phyloP scores from a whole-genome alignment of 1,140 invertebrate genomes.

The Homarus americanus region DNA sequence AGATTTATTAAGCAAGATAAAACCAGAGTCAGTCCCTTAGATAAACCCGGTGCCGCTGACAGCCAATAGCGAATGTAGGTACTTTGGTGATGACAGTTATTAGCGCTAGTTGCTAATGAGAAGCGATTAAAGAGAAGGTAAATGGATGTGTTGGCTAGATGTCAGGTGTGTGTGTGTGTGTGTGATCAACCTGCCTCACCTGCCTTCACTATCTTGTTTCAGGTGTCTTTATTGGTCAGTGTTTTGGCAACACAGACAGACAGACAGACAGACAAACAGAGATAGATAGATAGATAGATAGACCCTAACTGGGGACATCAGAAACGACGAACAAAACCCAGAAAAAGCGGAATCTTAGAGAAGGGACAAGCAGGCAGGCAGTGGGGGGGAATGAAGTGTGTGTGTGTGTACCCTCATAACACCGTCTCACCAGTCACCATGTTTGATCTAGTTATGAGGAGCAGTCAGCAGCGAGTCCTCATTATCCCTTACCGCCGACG shows the following conservation, averaged over 20 bases:
- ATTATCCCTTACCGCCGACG: conserved; percentile 16
- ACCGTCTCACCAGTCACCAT: neutral
- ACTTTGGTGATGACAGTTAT: neutral
- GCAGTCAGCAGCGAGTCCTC: neutral
- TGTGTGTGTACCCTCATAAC: too few relatives aligned
- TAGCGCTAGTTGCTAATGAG: neutral
- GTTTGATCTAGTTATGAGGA: neutral
- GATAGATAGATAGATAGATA: conserved; percentile 15
- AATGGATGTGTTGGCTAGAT: neutral
- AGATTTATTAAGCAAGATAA: too few relatives aligned
- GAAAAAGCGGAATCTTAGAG: too few relatives aligned
- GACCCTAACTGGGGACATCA: neutral
- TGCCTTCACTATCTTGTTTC: too few relatives aligned
- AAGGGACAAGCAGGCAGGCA: too few relatives aligned
- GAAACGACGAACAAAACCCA: neutral
- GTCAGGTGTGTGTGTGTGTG: neutral
- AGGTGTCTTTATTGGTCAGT: too few relatives aligned
- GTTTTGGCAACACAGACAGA: neutral
- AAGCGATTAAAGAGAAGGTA: neutral
- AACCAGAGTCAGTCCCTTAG: neutral
- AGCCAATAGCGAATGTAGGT: neutral
- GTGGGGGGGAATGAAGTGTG: too few relatives aligned
- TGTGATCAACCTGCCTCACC: neutral
- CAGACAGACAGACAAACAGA: neutral
- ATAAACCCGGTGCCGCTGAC: neutral